Percentiles rank a stretch among this genome's conserved stretches.
Evolutionary conservation across 2,888 invertebrate species (phyloP).

Genomic region (Eilema sororculum): DNA sequence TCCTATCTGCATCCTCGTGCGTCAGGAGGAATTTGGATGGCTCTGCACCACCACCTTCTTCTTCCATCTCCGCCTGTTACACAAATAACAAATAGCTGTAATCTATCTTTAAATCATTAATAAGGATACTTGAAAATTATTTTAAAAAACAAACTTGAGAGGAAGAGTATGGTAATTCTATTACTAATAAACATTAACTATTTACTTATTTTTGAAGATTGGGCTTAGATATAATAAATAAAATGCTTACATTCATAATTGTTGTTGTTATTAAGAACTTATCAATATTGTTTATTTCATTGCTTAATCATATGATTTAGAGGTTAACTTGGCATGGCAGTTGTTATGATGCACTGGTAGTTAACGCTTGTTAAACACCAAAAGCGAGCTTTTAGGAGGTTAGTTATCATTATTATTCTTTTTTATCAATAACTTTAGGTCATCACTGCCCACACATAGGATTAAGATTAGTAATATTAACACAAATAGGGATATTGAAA

Average conservation of each 20-base stretch:
- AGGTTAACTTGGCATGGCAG: constrained; percentile 32
- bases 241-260: constrained; percentile 12
- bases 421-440: constrained; percentile 28
- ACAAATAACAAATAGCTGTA: constrained; percentile 23
- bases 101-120: not conserved
- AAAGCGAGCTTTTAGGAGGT: constrained; percentile 42
- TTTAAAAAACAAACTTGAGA: not conserved
- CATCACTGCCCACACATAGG: constrained; percentile 35
- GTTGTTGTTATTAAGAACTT: constrained; percentile 19
- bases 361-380: constrained; percentile 37
- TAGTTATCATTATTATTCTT: constrained; percentile 42
- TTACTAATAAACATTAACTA: not conserved
- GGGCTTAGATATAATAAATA: not conserved
- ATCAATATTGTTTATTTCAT: constrained; percentile 23
- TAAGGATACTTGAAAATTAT: not conserved
- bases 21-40: constrained; percentile 84
- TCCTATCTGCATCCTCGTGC: constrained; percentile 88
- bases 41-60: constrained; percentile 80
- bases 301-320: constrained; percentile 28
- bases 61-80: constrained; percentile 84
- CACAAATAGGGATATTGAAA: constrained; percentile 47
- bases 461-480: constrained; percentile 60
- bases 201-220: not conserved
- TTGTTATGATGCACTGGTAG: constrained; percentile 41
- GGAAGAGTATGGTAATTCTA: not conserved